Conservation (phyloP, 1,140 invertebrate species). For the Micrasema longulum region DNA sequence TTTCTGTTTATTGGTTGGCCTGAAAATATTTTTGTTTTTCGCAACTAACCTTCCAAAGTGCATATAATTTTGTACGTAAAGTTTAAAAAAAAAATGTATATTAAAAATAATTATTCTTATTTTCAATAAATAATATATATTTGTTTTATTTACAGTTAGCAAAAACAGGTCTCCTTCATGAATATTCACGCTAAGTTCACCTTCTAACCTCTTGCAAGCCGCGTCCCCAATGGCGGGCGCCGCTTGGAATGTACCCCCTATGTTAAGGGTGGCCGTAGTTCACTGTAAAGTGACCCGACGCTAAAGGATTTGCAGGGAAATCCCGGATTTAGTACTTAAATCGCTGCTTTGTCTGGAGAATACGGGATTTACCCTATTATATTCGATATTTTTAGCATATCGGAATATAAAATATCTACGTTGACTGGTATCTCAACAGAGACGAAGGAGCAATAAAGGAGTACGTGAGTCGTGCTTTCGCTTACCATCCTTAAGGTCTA, state of each 20-base stretch:
- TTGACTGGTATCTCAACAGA: no score
- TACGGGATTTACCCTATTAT: slow-evolving; percentile 12
- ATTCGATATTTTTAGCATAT: slow-evolving; percentile 8
- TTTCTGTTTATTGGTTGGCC: neutral
- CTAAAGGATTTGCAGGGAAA: slow-evolving; percentile 17
- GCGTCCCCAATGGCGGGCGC: neutral
- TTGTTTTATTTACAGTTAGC: neutral
- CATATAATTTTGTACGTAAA: neutral
- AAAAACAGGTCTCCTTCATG: slow-evolving; percentile 23
- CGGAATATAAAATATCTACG: neutral
- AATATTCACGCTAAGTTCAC: slow-evolving; percentile 22
- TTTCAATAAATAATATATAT: neutral
- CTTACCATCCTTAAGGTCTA: neutral
- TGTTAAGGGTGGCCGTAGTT: slow-evolving; percentile 13
- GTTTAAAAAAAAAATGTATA: neutral
- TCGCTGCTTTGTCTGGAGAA: slow-evolving; percentile 18
- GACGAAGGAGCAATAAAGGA: no score
- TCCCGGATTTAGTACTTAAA: slow-evolving; percentile 18
- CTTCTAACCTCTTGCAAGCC: slow-evolving; percentile 22
- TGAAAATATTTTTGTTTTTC: neutral
- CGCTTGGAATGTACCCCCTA: slow-evolving; percentile 2
- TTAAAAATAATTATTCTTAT: neutral
- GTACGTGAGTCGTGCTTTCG: no score
- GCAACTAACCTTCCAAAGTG: neutral
- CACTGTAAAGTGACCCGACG: slow-evolving; percentile 20